Base-by-base conservation (phyloP, 2,113 vertebrate genomes). In the Gymnocephalus cernua region DNA sequence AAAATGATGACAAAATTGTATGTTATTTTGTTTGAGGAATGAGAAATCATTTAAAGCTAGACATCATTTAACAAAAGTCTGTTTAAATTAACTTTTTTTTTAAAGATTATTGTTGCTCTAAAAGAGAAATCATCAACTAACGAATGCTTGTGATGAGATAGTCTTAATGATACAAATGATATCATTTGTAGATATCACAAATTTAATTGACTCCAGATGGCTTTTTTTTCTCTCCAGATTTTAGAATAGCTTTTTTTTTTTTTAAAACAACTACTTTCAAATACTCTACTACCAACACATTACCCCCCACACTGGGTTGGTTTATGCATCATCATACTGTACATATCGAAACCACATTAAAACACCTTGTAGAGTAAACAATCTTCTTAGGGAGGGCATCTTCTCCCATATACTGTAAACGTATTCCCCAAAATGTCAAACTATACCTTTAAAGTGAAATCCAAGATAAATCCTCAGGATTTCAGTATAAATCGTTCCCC, bases 401-500 rank as follows among this genome's bases (percentile, higher is more conserved):
- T 14, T 18, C 51, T 41, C 68, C n/a, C 15, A 21, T 64, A 1
- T 38, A 38, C 9, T 38, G 8, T 1, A 12, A 48, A 18, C 2
- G 0, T 1, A 11, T 58, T 66, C 58, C 56, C n/a, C 25, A 32
- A 54, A 23, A 71, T 56, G 59, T 66, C 11, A 44, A 67, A 78
- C 18, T 58, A 15, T 62, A 35, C 16, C 21, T 58, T 78, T 53
- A 44, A 59, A 62, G 15, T 57, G 32, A 63, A 80, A 51, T 14
- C 27, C 16, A 27, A 50, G 29, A 80, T 69, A 57, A 58, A 61
- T 73, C 71, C 47, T 35, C 4, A 47, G 62, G 9, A 29, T 32
- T 32, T 45, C 21, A 53, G 23, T 21, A 57, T 73, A 75, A 84
- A 84, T 88, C 71, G 32, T 50, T 80, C 35, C 14, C 74, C 11